phyloP scores from a whole-genome alignment of 2,888 invertebrate species.

The Camponotus fellah region DNA sequence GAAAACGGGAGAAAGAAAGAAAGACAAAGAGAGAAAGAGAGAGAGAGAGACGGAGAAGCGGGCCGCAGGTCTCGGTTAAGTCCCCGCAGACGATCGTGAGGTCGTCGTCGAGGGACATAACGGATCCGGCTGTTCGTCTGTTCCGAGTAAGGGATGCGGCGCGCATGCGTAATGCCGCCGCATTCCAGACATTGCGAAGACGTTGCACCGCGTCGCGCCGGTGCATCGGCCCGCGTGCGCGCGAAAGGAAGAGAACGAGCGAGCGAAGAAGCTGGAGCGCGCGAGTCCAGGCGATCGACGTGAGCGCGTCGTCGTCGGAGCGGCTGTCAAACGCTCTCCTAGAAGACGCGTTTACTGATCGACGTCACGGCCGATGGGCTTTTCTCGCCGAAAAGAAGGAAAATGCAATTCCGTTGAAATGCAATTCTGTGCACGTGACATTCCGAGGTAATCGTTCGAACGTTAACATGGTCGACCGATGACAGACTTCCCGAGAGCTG shows the following conservation, averaged over 20 bases:
- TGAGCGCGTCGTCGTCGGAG: conserved; percentile 43
- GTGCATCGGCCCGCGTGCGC: conserved; percentile 68
- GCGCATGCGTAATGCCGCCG: conserved; percentile 89
- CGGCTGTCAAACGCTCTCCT: conserved; percentile 38
- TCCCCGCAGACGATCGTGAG: conserved; percentile 77
- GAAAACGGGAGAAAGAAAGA: conserved; percentile 2
- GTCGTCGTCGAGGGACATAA: conserved; percentile 83
- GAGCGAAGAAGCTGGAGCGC: conserved; percentile 38
- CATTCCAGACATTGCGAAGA: conserved; percentile 87
- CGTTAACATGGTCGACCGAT: conserved; percentile 14
- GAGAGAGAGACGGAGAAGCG: background rate
- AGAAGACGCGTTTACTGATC: conserved; percentile 29
- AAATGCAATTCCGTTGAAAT: conserved; percentile 22
- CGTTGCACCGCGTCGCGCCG: conserved; percentile 76
- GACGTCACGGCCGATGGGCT: conserved; percentile 12
- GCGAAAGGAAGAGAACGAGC: conserved; percentile 53
- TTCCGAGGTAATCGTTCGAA: conserved; percentile 40
- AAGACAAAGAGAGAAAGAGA: background rate
- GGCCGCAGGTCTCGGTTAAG: conserved; percentile 63
- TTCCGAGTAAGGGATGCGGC: conserved; percentile 88
- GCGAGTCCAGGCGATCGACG: conserved; percentile 29
- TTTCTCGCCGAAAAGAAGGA: conserved; percentile 31
- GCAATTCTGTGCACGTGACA: background rate
- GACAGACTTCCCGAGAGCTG: background rate
- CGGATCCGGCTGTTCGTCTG: conserved; percentile 86